Conservation (phyloP, 2,888 invertebrate species). For the Drosophila lutescens region DNA sequence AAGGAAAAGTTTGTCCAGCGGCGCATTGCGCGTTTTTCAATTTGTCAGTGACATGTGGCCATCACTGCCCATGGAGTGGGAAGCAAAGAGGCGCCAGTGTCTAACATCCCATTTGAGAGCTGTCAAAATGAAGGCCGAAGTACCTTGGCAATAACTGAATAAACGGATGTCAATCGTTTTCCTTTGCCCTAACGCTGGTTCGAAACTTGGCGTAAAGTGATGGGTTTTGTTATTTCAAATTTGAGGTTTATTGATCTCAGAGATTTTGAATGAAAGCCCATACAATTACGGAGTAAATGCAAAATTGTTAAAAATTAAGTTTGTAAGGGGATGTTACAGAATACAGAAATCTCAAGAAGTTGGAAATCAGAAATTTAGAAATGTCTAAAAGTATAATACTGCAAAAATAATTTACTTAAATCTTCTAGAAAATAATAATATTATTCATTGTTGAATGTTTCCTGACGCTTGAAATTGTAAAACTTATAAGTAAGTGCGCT, state of each 20-base stretch:
- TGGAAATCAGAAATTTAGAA: no score
- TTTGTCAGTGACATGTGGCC: constrained; percentile 52
- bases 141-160: constrained; percentile 5
- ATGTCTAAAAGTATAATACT: neutral
- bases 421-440: no score
- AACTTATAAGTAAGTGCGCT: no score
- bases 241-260: neutral
- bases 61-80: neutral
- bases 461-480: no score
- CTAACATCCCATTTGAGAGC: constrained; percentile 8
- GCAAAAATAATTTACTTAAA: neutral
- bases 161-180: constrained; percentile 8
- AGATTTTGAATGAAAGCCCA: no score
- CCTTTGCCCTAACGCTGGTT: neutral
- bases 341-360: no score
- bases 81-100: neutral
- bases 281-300: no score
- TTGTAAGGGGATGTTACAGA: no score
- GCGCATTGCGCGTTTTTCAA: constrained; percentile 65
- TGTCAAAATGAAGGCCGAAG: constrained; percentile 25
- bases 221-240: neutral
- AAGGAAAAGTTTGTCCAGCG: constrained; percentile 61
- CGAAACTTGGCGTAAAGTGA: neutral
- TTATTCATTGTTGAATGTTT: no score
- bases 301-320: no score